phyloP scores from a whole-genome alignment of 2,888 invertebrate genomes.

The Rhyacophila evoluta region DNA sequence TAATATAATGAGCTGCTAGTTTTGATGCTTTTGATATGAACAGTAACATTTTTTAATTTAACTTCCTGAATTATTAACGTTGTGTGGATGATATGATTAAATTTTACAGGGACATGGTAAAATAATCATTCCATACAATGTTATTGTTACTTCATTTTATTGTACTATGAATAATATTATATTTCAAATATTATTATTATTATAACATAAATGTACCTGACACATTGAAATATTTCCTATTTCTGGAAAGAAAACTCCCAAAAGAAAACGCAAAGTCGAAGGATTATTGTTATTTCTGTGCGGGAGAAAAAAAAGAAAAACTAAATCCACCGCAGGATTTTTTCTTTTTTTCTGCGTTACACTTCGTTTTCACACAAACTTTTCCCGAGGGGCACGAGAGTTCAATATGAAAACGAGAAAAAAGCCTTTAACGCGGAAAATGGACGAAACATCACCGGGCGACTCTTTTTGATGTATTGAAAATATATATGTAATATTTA shows the following conservation, averaged over 20 bases:
- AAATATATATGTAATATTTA: constrained; percentile 27
- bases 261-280: constrained; percentile 43
- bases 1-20: too few species aligned
- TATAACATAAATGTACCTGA: background rate
- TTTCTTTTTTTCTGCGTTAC: constrained; percentile 31
- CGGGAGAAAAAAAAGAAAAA: constrained; percentile 26
- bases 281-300: constrained; percentile 48
- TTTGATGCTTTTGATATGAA: too few species aligned
- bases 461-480: constrained; percentile 27
- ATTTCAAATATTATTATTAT: too few species aligned
- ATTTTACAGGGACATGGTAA: too few species aligned
- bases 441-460: background rate
- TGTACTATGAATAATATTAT: too few species aligned
- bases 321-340: constrained; percentile 45
- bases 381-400: constrained; percentile 35
- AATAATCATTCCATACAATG: too few species aligned
- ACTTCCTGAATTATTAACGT: too few species aligned
- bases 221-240: constrained; percentile 38
- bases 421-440: constrained; percentile 46
- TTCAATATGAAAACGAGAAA: constrained; percentile 44
- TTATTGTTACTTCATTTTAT: too few species aligned
- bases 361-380: constrained; percentile 41
- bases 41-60: too few species aligned
- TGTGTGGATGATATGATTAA: too few species aligned
- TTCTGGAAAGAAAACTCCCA: background rate